Evolutionary conservation across 2,113 vertebrate genomes (phyloP).

Genomic region (Monopterus albus): DNA sequence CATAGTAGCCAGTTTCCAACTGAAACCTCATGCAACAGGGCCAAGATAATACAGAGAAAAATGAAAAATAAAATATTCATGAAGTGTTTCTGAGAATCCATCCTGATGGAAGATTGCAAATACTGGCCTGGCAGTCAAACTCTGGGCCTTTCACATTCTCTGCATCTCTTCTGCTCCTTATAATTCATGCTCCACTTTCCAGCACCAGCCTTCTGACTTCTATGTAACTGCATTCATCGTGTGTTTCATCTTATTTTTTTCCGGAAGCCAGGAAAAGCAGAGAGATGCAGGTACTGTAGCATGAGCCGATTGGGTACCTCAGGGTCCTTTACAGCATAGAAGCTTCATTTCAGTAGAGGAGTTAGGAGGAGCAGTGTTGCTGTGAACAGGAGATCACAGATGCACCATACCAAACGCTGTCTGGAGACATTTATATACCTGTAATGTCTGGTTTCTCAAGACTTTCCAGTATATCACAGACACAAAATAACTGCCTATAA

Average conservation of each 20-base stretch:
- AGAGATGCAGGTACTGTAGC: not conserved
- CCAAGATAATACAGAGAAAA: not conserved
- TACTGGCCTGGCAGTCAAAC: slow-evolving; percentile 6
- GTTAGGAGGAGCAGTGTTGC: slow-evolving; percentile 1
- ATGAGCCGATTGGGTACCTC: slow-evolving; percentile 21
- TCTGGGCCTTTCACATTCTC: not conserved
- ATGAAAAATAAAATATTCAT: slow-evolving; percentile 20
- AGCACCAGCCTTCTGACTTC: slow-evolving; percentile 21
- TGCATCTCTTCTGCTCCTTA: not conserved
- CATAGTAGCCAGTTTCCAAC: not conserved
- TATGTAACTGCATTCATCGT: slow-evolving; percentile 6
- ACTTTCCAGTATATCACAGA: slow-evolving; percentile 14
- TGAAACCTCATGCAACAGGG: not conserved
- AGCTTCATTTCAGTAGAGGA: slow-evolving; percentile 25
- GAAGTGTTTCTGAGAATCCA: slow-evolving; percentile 1
- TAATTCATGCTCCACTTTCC: slow-evolving; percentile 30
- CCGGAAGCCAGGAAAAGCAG: slow-evolving; percentile 4
- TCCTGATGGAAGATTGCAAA: slow-evolving; percentile 29
- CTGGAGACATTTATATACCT: slow-evolving; percentile 38
- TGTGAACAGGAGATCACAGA: slow-evolving; percentile 8
- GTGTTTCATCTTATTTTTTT: slow-evolving; percentile 39
- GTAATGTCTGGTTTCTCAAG: slow-evolving; percentile 22
- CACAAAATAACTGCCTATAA: slow-evolving; percentile 36
- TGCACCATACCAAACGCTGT: slow-evolving; percentile 15
- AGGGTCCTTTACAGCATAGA: not conserved